Base-by-base conservation (phyloP, 64 coral and sea anemone genomes). In the Acropora yongei region DNA sequence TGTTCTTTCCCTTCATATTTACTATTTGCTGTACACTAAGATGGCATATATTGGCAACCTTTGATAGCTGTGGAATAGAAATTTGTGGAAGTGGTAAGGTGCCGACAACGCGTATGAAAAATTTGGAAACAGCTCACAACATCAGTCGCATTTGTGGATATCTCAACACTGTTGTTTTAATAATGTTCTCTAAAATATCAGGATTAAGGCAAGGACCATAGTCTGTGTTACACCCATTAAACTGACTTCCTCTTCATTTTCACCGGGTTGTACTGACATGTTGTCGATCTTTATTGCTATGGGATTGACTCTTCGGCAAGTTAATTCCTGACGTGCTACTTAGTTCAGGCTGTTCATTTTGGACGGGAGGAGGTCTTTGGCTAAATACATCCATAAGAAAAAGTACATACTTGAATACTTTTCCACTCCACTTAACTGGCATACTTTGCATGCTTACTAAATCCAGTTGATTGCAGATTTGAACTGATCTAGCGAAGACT, bases 381-480 rank as follows among this genome's bases (percentile, higher is more conserved):
- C 50, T 85, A 48, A 92, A 92, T 50, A 92, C 71, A 68, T 92
- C 90, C 9, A 84, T 3, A 8, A 83, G 14, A 42, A 68, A 83
- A 3, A 91, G 48, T 9, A 91, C 81, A 83, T 67, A 89, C 51
- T 78, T 84, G 50, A 72, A 94, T 13, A 69, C 75, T 82, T 89
- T 89, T 14, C 80, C 78, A 13, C 89, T 78, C 3, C 47, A 76
- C 49, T 69, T 89, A 16, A 60, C 43, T 44, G 78, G 79, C n/a
- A 63, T 60, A n/a, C 44, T 77, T 76, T 84, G 55, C 92, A 84
- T 94, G 80, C 78, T 81, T 78, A 81, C 50, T 66, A 88, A 88
- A 81, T 87, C 91, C 20, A 80, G 39, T 93, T 93, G 84, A 58
- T 93, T 53, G 30, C 83, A 75, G 12, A 80, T 74, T 91, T 84